Evolutionary conservation across 1,140 invertebrate species (phyloP).

Genomic region (Coelopa frigida): DNA sequence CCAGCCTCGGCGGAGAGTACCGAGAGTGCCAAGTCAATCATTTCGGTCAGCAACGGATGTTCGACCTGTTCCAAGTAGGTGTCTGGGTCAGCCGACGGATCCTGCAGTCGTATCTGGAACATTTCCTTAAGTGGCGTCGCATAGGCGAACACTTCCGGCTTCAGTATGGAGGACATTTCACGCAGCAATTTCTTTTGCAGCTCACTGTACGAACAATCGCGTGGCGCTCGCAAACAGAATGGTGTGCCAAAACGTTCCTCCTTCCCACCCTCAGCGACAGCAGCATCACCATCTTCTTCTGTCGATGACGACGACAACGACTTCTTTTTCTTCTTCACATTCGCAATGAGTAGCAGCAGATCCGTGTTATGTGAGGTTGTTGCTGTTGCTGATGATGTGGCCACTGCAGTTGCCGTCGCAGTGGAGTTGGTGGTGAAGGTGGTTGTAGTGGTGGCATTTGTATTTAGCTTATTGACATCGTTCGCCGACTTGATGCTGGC

Average conservation of each 20-base stretch:
- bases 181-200: constrained; percentile 82
- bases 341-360: constrained; percentile 76
- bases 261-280: constrained; percentile 8
- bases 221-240: constrained; percentile 78
- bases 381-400: too few relatives aligned
- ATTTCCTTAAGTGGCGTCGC: constrained; percentile 50
- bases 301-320: constrained; percentile 52
- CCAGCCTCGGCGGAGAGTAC: constrained; percentile 61
- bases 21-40: constrained; percentile 79
- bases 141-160: constrained; percentile 51
- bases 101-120: constrained; percentile 73
- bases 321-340: constrained; percentile 54
- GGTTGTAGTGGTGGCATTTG: not conserved
- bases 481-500: not conserved
- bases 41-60: constrained; percentile 85
- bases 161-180: constrained; percentile 74
- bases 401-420: too few relatives aligned
- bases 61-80: constrained; percentile 73
- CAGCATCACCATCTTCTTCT: constrained; percentile 48
- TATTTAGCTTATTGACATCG: too few relatives aligned
- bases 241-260: constrained; percentile 59
- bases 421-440: constrained; percentile 1
- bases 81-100: constrained; percentile 55
- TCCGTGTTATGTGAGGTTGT: constrained; percentile 57
- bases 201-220: constrained; percentile 80